Evolutionary conservation across 2,113 vertebrate species (phyloP).

Genomic region (Cygnus atratus): DNA sequence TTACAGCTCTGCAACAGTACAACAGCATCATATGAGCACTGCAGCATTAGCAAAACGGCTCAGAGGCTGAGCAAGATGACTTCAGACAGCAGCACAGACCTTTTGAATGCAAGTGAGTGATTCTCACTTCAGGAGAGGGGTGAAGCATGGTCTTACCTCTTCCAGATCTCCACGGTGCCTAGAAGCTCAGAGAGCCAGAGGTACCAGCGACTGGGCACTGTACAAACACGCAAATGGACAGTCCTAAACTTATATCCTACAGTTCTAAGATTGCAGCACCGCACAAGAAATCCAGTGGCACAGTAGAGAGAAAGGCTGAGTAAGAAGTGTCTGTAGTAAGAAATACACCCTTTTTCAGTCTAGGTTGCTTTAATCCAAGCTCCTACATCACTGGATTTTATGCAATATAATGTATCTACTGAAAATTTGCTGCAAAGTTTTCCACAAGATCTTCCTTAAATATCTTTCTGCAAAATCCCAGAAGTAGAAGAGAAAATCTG

Average conservation of each 20-base stretch:
- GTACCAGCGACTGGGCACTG: not conserved
- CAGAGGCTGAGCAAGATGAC: not conserved
- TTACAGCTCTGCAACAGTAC: not conserved
- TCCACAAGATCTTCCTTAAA: not conserved
- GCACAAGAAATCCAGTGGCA: not conserved
- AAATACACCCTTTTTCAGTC: not conserved
- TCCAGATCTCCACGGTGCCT: not conserved
- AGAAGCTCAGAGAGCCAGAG: not conserved
- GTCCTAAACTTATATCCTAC: not conserved
- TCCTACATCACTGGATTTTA: not conserved
- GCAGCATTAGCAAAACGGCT: not conserved
- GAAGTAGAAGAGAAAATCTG: not conserved
- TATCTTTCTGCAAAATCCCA: slow-evolving; percentile 2
- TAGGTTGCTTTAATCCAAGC: not conserved
- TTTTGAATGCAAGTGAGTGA: not conserved
- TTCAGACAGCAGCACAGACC: not conserved
- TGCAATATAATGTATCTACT: not conserved
- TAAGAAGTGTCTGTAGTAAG: not conserved
- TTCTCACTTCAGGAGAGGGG: not conserved
- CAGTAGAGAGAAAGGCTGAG: not conserved
- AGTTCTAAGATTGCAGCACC: not conserved
- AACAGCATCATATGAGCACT: not conserved
- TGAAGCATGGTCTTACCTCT: not conserved
- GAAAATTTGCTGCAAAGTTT: not conserved
- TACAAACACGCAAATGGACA: not conserved